Percentiles rank a stretch among this genome's conserved stretches.
Conservation (phyloP, 2,888 invertebrate genomes). For the Lithophane socia region DNA sequence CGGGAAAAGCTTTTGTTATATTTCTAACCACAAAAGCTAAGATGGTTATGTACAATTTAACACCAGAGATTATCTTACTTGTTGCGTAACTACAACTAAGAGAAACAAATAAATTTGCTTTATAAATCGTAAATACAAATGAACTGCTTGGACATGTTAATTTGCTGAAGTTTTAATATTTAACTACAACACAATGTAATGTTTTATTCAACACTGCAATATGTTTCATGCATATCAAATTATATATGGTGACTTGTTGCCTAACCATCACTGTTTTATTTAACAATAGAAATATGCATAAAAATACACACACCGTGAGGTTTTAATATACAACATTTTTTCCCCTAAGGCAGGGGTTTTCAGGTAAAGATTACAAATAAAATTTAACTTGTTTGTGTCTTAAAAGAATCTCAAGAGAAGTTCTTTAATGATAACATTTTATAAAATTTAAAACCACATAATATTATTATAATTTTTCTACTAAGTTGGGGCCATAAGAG, state of each 20-base stretch:
- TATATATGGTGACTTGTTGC: conserved; percentile 8
- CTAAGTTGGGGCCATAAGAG: neutral
- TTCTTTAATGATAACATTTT: neutral
- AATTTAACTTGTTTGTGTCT: neutral
- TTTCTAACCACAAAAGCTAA: neutral
- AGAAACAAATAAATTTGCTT: neutral
- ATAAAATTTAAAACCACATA: neutral
- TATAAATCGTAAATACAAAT: neutral
- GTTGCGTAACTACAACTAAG: neutral
- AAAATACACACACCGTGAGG: neutral
- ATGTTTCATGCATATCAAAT: neutral
- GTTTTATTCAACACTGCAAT: conserved; percentile 11
- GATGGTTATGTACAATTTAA: neutral
- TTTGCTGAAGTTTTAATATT: neutral
- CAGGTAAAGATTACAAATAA: no score
- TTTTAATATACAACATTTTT: neutral
- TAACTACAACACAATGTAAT: conserved; percentile 2
- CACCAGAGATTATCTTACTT: neutral
- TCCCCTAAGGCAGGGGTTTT: neutral
- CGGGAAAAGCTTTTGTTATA: neutral
- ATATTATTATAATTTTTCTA: neutral
- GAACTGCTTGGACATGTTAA: neutral
- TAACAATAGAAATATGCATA: conserved; percentile 27
- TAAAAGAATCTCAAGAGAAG: neutral
- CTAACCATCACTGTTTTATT: neutral